Conservation (phyloP, 2,888 invertebrate genomes). For the Archips crataeganus region DNA sequence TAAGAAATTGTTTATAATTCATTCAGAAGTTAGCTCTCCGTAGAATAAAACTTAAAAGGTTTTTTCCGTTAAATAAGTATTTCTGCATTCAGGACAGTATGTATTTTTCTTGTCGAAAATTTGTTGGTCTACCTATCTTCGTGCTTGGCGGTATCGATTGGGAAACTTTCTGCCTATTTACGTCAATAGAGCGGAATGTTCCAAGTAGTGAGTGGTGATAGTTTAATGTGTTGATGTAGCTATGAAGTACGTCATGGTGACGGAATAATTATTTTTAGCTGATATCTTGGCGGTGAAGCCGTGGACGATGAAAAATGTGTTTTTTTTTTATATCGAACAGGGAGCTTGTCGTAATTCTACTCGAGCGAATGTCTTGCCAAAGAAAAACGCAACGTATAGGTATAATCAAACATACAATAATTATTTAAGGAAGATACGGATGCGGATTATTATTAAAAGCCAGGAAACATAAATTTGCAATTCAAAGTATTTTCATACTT, state of each 20-base stretch:
- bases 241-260: conserved; percentile 46
- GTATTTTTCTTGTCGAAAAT: background rate
- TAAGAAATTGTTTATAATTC: too few species aligned
- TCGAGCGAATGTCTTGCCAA: conserved; percentile 44
- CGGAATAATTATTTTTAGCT: conserved; percentile 57
- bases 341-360: conserved; percentile 38
- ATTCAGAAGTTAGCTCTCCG: too few species aligned
- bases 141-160: background rate
- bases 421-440: background rate
- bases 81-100: too few species aligned
- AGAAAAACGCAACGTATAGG: conserved; percentile 50
- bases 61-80: too few species aligned
- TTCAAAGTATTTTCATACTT: too few species aligned
- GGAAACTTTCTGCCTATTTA: conserved; percentile 10
- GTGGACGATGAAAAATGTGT: conserved; percentile 58
- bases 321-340: conserved; percentile 46
- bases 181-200: conserved; percentile 27
- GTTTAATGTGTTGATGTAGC: conserved; percentile 45
- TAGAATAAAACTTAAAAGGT: too few species aligned
- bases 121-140: background rate
- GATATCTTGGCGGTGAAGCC: conserved; percentile 56
- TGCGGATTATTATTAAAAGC: background rate
- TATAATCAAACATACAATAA: background rate
- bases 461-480: too few species aligned
- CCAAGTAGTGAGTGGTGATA: conserved; percentile 36